A percentile compares a stretch with the other conserved stretches of the same genome.
Evolutionary conservation across 2,888 invertebrate genomes (phyloP).

Genomic region (Clepsis dumicolana): DNA sequence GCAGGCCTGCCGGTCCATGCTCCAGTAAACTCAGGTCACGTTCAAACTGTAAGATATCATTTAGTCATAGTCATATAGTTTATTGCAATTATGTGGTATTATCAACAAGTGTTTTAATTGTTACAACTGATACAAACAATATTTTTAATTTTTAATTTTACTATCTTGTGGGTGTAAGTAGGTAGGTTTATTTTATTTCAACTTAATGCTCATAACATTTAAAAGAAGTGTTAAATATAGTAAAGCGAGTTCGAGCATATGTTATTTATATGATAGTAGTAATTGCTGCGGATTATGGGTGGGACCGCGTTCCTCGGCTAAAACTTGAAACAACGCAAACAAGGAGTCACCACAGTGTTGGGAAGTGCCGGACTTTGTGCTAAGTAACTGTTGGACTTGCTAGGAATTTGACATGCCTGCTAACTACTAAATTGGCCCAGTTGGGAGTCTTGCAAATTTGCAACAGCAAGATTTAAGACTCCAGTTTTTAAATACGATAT

Average conservation of each 20-base stretch:
- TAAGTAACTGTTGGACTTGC: conserved; percentile 3
- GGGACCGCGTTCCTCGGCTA: not conserved
- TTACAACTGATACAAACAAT: too few relatives aligned
- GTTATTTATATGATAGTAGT: not conserved
- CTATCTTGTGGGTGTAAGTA: too few relatives aligned
- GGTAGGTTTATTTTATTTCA: too few relatives aligned
- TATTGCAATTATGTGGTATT: too few relatives aligned
- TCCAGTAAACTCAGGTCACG: not conserved
- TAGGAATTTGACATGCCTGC: conserved; percentile 5
- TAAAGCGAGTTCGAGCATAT: not conserved
- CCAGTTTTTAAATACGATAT: too few relatives aligned
- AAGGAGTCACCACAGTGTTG: conserved; percentile 6
- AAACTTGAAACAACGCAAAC: conserved; percentile 10
- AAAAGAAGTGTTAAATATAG: not conserved
- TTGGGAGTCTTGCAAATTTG: not conserved
- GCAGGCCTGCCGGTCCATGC: not conserved
- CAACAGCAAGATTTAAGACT: not conserved
- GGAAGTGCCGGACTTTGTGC: conserved; percentile 4
- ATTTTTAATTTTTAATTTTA: too few relatives aligned
- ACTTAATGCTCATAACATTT: not conserved
- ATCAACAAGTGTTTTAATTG: too few relatives aligned
- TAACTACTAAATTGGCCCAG: conserved; percentile 3
- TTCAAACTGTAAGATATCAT: not conserved
- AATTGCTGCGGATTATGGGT: conserved; percentile 2
- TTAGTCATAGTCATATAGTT: too few relatives aligned